Conservation (phyloP, 2,113 vertebrate species). For the Channa argus region DNA sequence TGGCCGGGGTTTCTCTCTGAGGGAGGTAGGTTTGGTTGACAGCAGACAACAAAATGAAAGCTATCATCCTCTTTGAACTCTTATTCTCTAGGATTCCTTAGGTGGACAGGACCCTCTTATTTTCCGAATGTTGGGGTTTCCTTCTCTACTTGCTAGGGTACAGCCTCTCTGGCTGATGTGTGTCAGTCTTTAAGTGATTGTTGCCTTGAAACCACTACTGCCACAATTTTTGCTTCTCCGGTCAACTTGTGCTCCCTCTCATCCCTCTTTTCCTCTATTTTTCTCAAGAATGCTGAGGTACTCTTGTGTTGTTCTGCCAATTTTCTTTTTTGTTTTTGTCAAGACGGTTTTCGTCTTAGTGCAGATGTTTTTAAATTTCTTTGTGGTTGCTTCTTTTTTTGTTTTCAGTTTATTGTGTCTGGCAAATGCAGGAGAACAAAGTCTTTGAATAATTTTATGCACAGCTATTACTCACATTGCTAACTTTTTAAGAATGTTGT, state of each 20-base stretch:
- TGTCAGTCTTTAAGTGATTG: slow-evolving; percentile 57
- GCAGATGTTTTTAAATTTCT: background rate
- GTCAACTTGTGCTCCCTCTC: slow-evolving; percentile 53
- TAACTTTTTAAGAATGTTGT: slow-evolving; percentile 45
- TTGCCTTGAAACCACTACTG: background rate
- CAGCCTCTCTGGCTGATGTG: slow-evolving; percentile 72
- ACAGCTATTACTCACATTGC: slow-evolving; percentile 11
- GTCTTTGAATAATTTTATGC: slow-evolving; percentile 6
- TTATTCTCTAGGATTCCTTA: background rate
- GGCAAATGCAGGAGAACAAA: background rate
- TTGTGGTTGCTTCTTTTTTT: background rate
- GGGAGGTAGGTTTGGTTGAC: slow-evolving; percentile 86
- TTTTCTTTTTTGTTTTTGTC: slow-evolving; percentile 15
- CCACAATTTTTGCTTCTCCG: slow-evolving; percentile 40
- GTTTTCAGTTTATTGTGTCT: background rate
- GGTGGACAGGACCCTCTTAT: background rate
- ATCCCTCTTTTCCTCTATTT: slow-evolving; percentile 73
- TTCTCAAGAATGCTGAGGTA: slow-evolving; percentile 80
- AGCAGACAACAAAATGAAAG: background rate
- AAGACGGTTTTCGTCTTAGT: too few relatives aligned
- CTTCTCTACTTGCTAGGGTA: slow-evolving; percentile 66
- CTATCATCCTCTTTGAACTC: background rate
- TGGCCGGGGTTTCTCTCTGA: slow-evolving; percentile 88
- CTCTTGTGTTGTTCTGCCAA: slow-evolving; percentile 18
- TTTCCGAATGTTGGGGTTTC: slow-evolving; percentile 35